phyloP scores from a whole-genome alignment of 2,888 invertebrate genomes.

The Apamea epomidion region DNA sequence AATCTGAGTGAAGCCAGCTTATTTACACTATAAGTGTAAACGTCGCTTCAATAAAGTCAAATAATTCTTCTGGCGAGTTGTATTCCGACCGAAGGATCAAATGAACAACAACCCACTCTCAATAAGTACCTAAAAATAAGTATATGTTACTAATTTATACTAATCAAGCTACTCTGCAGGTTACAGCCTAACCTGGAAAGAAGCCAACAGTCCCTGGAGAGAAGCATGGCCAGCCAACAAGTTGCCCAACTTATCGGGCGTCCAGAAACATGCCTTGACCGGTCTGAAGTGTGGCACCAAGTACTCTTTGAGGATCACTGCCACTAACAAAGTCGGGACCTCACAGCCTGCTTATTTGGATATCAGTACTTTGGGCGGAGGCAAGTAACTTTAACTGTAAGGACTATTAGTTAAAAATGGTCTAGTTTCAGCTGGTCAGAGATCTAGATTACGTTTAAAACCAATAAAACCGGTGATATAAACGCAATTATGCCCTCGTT shows the following conservation, averaged over 20 bases:
- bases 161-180: neutral
- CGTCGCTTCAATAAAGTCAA: no score
- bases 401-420: neutral
- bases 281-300: constrained; percentile 95
- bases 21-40: no score
- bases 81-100: no score
- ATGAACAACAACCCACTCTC: no score
- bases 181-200: constrained; percentile 88
- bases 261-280: constrained; percentile 92
- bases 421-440: no score
- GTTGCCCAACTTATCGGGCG: constrained; percentile 89
- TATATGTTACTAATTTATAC: neutral
- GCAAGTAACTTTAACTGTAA: neutral
- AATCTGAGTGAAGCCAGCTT: no score
- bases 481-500: no score
- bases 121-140: no score
- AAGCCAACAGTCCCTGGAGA: constrained; percentile 87
- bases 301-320: constrained; percentile 95
- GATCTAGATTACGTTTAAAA: no score
- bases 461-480: no score
- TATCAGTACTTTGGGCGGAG: constrained; percentile 83
- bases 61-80: no score
- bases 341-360: constrained; percentile 93
- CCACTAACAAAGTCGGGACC: constrained; percentile 95
- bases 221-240: constrained; percentile 91